A percentile compares a stretch with the other conserved stretches of the same genome.
phyloP scores from a whole-genome alignment of 1,140 invertebrate species.

The Chymomyza costata region DNA sequence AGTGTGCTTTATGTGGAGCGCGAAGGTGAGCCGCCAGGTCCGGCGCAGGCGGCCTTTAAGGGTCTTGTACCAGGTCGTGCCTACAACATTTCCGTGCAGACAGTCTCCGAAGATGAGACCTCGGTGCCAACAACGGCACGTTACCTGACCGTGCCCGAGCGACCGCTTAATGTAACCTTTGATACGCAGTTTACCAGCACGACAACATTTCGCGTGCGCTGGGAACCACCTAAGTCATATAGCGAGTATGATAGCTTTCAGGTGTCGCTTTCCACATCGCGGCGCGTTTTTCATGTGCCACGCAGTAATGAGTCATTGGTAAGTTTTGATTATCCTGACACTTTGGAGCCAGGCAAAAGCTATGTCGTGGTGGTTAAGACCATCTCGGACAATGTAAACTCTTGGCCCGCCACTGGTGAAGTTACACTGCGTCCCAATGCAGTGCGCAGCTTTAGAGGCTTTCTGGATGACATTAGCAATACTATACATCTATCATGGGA shows the following conservation, averaged over 20 bases:
- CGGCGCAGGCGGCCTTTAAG: conserved; percentile 95
- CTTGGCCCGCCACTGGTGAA: conserved; percentile 90
- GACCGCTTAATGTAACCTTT: conserved; percentile 88
- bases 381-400: conserved; percentile 93
- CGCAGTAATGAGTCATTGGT: conserved; percentile 80
- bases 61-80: conserved; percentile 86
- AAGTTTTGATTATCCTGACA: conserved; percentile 85
- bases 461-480: conserved; percentile 80
- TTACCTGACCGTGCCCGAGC: conserved; percentile 91
- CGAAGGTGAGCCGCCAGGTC: conserved; percentile 94
- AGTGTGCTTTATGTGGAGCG: conserved; percentile 92
- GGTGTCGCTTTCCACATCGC: conserved; percentile 82
- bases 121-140: conserved; percentile 92
- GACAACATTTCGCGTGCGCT: conserved; percentile 85
- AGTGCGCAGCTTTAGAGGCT: conserved; percentile 79
- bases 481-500: conserved; percentile 85
- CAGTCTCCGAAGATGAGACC: conserved; percentile 91
- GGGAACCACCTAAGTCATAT: conserved; percentile 87
- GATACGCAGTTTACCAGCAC: conserved; percentile 84
- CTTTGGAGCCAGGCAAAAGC: conserved; percentile 88
- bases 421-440: conserved; percentile 88
- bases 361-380: conserved; percentile 94
- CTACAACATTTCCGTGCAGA: conserved; percentile 76
- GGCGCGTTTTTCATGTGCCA: conserved; percentile 80
- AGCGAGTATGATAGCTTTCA: conserved; percentile 95